phyloP scores from a whole-genome alignment of 2,797 vertebrate genomes.

The Gadopsis marmoratus region DNA sequence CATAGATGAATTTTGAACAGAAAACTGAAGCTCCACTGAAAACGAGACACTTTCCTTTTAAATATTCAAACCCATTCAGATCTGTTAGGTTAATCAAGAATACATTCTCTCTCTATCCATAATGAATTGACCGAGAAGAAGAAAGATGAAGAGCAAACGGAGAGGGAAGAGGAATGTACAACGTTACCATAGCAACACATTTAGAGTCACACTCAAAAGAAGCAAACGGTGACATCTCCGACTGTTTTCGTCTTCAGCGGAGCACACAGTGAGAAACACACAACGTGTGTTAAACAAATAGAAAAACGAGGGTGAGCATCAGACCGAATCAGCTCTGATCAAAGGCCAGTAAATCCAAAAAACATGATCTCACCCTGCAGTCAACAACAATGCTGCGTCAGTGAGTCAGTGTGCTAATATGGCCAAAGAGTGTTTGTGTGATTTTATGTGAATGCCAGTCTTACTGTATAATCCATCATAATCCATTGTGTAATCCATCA shows the following conservation, averaged over 20 bases:
- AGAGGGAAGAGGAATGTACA: conserved; percentile 26
- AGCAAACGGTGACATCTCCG: conserved; percentile 59
- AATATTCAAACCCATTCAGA: conserved; percentile 50
- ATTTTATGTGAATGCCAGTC: conserved; percentile 45
- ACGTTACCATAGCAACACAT: conserved; percentile 70
- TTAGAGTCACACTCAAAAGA: conserved; percentile 52
- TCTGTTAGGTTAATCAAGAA: conserved; percentile 51
- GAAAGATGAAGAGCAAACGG: conserved; percentile 34
- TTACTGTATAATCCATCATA: conserved; percentile 68
- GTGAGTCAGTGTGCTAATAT: conserved; percentile 27
- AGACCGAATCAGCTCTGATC: conserved; percentile 29
- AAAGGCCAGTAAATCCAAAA: conserved; percentile 4
- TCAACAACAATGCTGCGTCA: neutral
- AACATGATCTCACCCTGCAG: conserved; percentile 41
- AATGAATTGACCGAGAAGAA: conserved; percentile 50
- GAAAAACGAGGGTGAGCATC: conserved; percentile 30
- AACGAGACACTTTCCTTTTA: conserved; percentile 40
- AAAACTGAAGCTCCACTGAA: conserved; percentile 29
- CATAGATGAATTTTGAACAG: conserved; percentile 48
- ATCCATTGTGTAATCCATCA: conserved; percentile 75
- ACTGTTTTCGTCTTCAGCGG: conserved; percentile 38
- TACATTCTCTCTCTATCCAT: conserved; percentile 22
- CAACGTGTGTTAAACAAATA: conserved; percentile 36
- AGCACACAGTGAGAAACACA: conserved; percentile 34
- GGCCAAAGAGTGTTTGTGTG: conserved; percentile 32